Evolutionary conservation across 2,113 vertebrate species (phyloP).

Genomic region (Boleophthalmus pectinirostris): DNA sequence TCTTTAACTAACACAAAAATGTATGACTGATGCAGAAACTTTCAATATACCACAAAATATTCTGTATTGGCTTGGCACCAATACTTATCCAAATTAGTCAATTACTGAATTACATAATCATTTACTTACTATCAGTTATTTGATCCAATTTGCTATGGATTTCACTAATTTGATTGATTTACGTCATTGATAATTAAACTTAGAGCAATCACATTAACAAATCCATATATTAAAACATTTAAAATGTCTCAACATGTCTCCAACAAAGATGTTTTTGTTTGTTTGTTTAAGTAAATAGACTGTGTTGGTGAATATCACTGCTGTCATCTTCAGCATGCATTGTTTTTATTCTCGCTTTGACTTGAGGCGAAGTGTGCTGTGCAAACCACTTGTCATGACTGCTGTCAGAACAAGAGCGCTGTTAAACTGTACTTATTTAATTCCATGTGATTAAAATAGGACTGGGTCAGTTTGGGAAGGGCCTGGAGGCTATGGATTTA

Average conservation of each 20-base stretch:
- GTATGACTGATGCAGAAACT: too few relatives aligned
- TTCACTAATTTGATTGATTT: too few relatives aligned
- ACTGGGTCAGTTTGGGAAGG: conserved; percentile 74
- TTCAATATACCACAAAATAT: too few relatives aligned
- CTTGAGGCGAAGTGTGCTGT: conserved; percentile 68
- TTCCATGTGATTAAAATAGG: conserved; percentile 83
- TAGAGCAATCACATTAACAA: neutral
- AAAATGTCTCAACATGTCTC: neutral
- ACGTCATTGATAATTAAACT: too few relatives aligned
- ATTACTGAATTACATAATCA: too few relatives aligned
- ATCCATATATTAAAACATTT: neutral
- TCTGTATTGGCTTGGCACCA: too few relatives aligned
- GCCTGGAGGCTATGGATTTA: conserved; percentile 73
- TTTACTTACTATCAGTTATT: neutral
- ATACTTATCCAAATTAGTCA: too few relatives aligned
- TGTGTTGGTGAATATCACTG: conserved; percentile 45
- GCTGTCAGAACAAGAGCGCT: conserved; percentile 76
- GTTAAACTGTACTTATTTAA: conserved; percentile 81
- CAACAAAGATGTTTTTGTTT: neutral
- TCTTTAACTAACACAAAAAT: neutral
- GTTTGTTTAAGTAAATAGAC: neutral
- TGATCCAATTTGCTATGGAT: neutral
- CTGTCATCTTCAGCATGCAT: conserved; percentile 55
- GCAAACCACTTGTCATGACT: conserved; percentile 77
- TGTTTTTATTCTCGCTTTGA: conserved; percentile 68